These are phyloP conservation scores for Ahaetulla prasina DNA, from an alignment of 2,113 vertebrate species.

Conservation along the genomic window DNA sequence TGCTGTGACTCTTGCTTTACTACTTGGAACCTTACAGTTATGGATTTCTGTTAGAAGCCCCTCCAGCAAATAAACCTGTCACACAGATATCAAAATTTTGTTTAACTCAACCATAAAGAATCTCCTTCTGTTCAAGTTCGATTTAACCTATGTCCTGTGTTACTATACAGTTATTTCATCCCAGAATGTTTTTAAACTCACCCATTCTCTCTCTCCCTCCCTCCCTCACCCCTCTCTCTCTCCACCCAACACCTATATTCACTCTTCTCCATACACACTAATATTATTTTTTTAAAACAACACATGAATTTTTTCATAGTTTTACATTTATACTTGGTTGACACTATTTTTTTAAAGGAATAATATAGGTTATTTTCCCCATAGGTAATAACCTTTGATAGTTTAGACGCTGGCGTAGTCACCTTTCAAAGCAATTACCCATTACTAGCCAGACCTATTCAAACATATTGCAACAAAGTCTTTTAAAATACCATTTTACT, in stretches of 20 bases:
- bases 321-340: neutral
- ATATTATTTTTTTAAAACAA: conserved; percentile 10
- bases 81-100: conserved; percentile 26
- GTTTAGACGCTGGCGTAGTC: neutral
- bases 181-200: neutral
- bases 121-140: conserved; percentile 15
- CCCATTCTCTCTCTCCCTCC: neutral
- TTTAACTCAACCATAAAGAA: conserved; percentile 19
- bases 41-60: conserved; percentile 41
- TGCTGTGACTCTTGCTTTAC: conserved; percentile 42
- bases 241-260: neutral
- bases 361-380: neutral
- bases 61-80: conserved; percentile 44
- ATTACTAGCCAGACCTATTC: neutral
- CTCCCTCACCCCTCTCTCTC: neutral
- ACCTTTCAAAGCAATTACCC: neutral
- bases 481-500: neutral
- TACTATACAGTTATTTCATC: neutral
- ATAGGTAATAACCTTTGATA: neutral
- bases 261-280: neutral
- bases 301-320: neutral
- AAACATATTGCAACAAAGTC: conserved; percentile 16
- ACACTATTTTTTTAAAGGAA: neutral
- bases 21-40: conserved; percentile 46
- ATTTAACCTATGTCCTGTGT: neutral